Evolutionary conservation across 2,888 invertebrate genomes (phyloP).

Genomic region (Gastracanthus pulcherrimus): DNA sequence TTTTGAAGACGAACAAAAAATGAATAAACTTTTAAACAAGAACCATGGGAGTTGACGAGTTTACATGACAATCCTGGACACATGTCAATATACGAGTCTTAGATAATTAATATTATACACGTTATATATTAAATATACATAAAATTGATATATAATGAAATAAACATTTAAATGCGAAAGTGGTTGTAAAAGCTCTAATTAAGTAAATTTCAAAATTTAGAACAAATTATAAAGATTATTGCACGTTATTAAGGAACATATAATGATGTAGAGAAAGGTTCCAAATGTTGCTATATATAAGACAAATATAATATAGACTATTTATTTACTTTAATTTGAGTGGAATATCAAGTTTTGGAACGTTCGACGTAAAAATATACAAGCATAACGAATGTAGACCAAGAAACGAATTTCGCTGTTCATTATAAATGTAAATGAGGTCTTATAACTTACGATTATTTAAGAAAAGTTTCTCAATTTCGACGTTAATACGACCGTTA

Average conservation of each 20-base stretch:
- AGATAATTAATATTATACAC: conserved; percentile 44
- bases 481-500: background rate
- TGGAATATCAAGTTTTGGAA: background rate
- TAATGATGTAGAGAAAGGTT: conserved; percentile 33
- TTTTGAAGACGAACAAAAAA: conserved; percentile 25
- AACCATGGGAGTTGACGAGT: conserved; percentile 44
- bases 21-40: background rate
- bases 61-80: conserved; percentile 62
- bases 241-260: conserved; percentile 44
- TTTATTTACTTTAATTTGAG: conserved; percentile 15
- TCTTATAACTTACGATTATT: too few relatives aligned
- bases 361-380: background rate
- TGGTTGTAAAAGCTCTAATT: conserved; percentile 27
- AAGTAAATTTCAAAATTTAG: conserved; percentile 32
- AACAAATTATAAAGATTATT: conserved; percentile 14
- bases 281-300: conserved; percentile 24
- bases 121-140: conserved; percentile 46
- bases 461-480: background rate
- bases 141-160: conserved; percentile 24
- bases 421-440: background rate
- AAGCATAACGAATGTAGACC: background rate
- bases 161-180: conserved; percentile 24
- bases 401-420: background rate
- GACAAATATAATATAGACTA: background rate
- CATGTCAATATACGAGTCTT: conserved; percentile 61